These are phyloP conservation scores for Takifugu flavidus DNA, from an alignment of 2,113 vertebrate genomes.

Conservation along the genomic window DNA sequence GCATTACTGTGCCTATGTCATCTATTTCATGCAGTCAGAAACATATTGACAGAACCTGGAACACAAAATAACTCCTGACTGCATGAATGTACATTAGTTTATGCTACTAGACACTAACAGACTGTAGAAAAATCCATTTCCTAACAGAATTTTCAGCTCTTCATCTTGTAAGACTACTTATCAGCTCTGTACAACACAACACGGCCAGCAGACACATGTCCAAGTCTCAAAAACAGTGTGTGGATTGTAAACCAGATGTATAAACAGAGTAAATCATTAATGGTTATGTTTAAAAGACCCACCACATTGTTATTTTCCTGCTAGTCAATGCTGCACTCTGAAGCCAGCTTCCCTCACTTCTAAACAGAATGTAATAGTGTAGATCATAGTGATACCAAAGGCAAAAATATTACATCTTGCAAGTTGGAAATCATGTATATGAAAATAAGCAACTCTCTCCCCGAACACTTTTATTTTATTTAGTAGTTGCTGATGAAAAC, in stretches of 20 bases:
- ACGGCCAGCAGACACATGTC: not conserved
- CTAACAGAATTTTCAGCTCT: not conserved
- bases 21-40: too few species aligned
- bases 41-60: not conserved
- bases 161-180: not conserved
- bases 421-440: constrained; percentile 40
- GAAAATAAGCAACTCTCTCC: constrained; percentile 61
- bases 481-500: constrained; percentile 69
- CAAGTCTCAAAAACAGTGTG: not conserved
- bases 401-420: constrained; percentile 28
- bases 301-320: constrained; percentile 8
- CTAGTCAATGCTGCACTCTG: not conserved
- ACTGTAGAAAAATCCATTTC: not conserved
- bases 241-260: constrained; percentile 1
- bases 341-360: constrained; percentile 20
- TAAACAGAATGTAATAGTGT: constrained; percentile 23
- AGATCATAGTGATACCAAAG: constrained; percentile 7
- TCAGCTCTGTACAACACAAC: not conserved
- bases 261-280: constrained; percentile 17
- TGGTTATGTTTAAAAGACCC: constrained; percentile 8
- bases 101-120: constrained; percentile 9
- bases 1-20: too few species aligned
- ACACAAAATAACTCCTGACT: constrained; percentile 12
- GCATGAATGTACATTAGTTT: constrained; percentile 10
- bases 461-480: constrained; percentile 69